These are phyloP conservation scores for Molanna angustata DNA, from an alignment of 2,888 invertebrate genomes.

Conservation along the genomic window DNA sequence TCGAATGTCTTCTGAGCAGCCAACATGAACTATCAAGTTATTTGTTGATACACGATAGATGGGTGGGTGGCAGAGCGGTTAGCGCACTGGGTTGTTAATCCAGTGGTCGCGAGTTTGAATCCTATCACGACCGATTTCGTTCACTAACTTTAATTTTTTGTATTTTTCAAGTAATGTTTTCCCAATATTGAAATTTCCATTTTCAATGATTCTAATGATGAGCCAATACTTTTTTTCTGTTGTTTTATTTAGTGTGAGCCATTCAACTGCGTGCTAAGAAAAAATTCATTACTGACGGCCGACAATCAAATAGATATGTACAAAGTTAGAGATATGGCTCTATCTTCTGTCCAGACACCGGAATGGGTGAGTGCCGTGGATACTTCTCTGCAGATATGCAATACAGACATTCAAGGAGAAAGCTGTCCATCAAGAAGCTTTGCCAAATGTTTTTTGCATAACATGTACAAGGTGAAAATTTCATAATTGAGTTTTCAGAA, in stretches of 20 bases:
- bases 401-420: not conserved
- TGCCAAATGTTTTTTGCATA: constrained; percentile 1
- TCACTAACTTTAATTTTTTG: no score
- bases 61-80: no score
- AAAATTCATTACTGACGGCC: not conserved
- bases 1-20: no score
- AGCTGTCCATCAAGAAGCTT: not conserved
- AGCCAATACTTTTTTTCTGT: no score
- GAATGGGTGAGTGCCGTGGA: not conserved
- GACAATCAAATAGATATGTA: not conserved
- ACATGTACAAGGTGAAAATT: not conserved
- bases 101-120: no score
- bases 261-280: not conserved
- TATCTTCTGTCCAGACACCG: not conserved
- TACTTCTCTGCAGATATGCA: not conserved
- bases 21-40: no score
- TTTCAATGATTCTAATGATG: no score
- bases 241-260: not conserved
- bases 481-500: not conserved
- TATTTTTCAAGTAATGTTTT: no score
- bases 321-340: not conserved
- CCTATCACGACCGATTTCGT: no score
- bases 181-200: no score
- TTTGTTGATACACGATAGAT: no score
- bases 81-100: no score